Evolutionary conservation across 2,113 vertebrate species (phyloP), one percentile per base, ranked within the genome.

Genomic region (Apodemus speciosus): DNA sequence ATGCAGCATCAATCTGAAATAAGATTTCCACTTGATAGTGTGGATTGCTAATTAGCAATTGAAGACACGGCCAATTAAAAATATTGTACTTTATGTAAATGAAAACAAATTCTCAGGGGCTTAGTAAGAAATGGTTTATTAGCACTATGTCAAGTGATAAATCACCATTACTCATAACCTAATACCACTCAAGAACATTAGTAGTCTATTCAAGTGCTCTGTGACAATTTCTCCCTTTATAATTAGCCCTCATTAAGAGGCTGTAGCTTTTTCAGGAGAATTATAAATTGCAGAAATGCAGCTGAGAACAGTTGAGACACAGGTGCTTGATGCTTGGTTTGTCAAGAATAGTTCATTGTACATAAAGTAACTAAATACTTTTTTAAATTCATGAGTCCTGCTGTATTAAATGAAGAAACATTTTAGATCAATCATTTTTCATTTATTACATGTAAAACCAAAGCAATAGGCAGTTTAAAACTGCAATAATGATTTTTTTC

Each of bases 61-160:
- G 71, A 96, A 75, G 40, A 94, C 72, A 92, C 27, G 20, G n/a
- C 18, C 60, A 93, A 95, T 95, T 92, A 92, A 94, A 94, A 95
- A 79, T 90, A 86, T 90, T 83, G 69, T 58, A 81, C n/a, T 56
- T 71, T 69, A 84, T 92, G 92, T 68, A 68, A 84, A 35, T 66
- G 68, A 85, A 83, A 95, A 85, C 58, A 89, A 92, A 90, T 84
- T 86, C 38, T 60, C 23, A 92, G 86, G 35, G 60, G 51, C 84
- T 95, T 56, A 69, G 40, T 71, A 76, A 94, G 69, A 95, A 69
- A 71, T 85, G 43, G 35, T 94, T 97, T 94, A 80, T 94, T 73
- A 91, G 58, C 46, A 73, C 46, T 89, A 35, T 40, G 62, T 49
- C 58, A 56, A 90, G 21, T 90, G 38, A 93, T 92, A 95, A 90